Conservation (phyloP, 1,140 invertebrate species). For the Caenorhabditis inopinata region DNA sequence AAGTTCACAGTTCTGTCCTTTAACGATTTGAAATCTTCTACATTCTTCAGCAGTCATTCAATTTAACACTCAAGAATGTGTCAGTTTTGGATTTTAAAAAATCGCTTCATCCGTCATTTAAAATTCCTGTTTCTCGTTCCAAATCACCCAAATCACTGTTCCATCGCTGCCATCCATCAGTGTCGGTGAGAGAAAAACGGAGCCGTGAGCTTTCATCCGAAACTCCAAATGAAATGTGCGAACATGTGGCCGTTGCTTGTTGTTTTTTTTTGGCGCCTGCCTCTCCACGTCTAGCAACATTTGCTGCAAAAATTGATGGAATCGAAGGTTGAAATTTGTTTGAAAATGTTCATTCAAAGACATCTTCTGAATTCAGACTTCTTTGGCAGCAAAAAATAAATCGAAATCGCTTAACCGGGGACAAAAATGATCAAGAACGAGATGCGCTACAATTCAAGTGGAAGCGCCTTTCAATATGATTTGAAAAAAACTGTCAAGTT, state of each 20-base stretch:
- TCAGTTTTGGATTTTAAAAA: too few relatives aligned
- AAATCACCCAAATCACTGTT: constrained; percentile 17
- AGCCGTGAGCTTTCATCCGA: not conserved
- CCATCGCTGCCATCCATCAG: constrained; percentile 11
- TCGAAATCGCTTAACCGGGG: too few relatives aligned
- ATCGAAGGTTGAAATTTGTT: constrained; percentile 4
- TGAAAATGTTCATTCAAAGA: not conserved
- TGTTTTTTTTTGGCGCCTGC: constrained; percentile 21
- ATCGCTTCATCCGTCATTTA: not conserved
- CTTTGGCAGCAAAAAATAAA: too few relatives aligned
- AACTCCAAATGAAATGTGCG: constrained; percentile 26
- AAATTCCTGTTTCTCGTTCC: not conserved
- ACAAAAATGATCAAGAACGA: too few relatives aligned
- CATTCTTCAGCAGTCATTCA: too few relatives aligned
- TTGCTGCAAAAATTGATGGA: constrained; percentile 7
- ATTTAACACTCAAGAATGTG: not conserved
- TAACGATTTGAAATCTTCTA: too few relatives aligned
- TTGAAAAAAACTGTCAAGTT: too few relatives aligned
- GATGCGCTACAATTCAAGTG: too few relatives aligned
- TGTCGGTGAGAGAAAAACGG: not conserved
- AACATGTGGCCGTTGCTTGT: constrained; percentile 12
- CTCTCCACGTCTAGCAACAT: not conserved
- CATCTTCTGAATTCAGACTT: too few relatives aligned
- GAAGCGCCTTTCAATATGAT: too few relatives aligned
- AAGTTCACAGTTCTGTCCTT: too few relatives aligned